phyloP scores from a whole-genome alignment of 2,113 vertebrate species.

The Clarias macrocephalus region DNA sequence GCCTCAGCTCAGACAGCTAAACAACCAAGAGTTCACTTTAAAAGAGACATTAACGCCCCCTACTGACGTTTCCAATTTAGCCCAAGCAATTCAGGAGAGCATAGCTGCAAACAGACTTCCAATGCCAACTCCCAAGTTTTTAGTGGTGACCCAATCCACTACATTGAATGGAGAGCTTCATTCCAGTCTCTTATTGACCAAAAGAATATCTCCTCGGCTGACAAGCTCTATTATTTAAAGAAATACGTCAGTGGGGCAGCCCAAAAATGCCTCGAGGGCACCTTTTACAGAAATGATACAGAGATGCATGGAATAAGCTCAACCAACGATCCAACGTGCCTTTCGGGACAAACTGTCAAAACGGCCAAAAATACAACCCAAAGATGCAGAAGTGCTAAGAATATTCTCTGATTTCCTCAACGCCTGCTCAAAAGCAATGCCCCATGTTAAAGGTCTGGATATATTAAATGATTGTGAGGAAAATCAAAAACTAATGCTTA shows the following conservation, averaged over 20 bases:
- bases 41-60: too few species aligned
- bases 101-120: slow-evolving; percentile 38
- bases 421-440: slow-evolving; percentile 32
- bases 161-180: slow-evolving; percentile 38
- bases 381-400: slow-evolving; percentile 29
- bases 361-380: slow-evolving; percentile 33
- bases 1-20: neutral
- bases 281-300: slow-evolving; percentile 33
- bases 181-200: slow-evolving; percentile 31
- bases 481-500: slow-evolving; percentile 41
- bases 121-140: slow-evolving; percentile 33
- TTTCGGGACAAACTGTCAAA: slow-evolving; percentile 39
- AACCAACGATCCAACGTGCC: slow-evolving; percentile 20
- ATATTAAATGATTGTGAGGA: slow-evolving; percentile 42
- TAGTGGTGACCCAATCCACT: slow-evolving; percentile 29
- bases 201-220: slow-evolving; percentile 10
- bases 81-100: slow-evolving; percentile 40
- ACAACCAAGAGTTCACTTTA: neutral
- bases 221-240: slow-evolving; percentile 38
- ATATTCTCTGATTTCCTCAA: slow-evolving; percentile 19
- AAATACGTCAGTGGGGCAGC: slow-evolving; percentile 36
- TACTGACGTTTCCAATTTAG: neutral
- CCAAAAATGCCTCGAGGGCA: slow-evolving; percentile 27
- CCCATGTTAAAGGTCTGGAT: slow-evolving; percentile 23
- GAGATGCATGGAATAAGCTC: slow-evolving; percentile 32